Evolutionary conservation across 1,140 invertebrate species (phyloP), one percentile per base, ranked within the genome.

Genomic region (Drosophila albomicans): DNA sequence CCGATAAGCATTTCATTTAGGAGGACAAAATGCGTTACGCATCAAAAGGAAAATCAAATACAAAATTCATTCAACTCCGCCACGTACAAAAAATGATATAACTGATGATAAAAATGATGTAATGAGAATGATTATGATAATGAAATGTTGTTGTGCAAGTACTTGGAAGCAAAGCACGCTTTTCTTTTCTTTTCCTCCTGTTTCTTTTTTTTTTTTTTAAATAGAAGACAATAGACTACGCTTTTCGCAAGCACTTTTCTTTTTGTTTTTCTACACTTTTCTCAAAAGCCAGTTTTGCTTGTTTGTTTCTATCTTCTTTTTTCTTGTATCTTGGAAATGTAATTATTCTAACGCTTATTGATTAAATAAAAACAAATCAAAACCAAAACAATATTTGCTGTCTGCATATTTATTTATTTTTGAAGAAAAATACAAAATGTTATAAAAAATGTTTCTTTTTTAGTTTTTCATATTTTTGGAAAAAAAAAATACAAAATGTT

Each of bases 11-110:
- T 52, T 28, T 38, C 8, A 38, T 41, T 3, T 25, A 41, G 32
- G 32, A 5, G 54, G 54, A 1, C 25, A 46, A 13, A 49, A 49
- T 49, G 48, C 48, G 48, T 20, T 49, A 28, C 48, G 48, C 48
- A 49, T 49, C 10, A 28, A 32, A 28, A 51, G 35, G 10, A 16
- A 25, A 25, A 38, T 38, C 7, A 38, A 38, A 38, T 38, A 38
- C 35, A 10, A 38, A 38, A 38, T 38, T 38, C 35, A 38, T 38
- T 2, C 35, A 7, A 38, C 35, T 38, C 8, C 8, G 35, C 35
- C 8, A 30, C 43, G 41, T 59, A 46, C 41, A 38, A 43, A 38
- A 43, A 46, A 8, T 43, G n/a, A 28, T 43, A 41, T 7, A 32
- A 25, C 20, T 25, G 20, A 25, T 25, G 20, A 25, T 25, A 25